phyloP scores from a whole-genome alignment of 1,140 invertebrate genomes.

The Ips nitidus region DNA sequence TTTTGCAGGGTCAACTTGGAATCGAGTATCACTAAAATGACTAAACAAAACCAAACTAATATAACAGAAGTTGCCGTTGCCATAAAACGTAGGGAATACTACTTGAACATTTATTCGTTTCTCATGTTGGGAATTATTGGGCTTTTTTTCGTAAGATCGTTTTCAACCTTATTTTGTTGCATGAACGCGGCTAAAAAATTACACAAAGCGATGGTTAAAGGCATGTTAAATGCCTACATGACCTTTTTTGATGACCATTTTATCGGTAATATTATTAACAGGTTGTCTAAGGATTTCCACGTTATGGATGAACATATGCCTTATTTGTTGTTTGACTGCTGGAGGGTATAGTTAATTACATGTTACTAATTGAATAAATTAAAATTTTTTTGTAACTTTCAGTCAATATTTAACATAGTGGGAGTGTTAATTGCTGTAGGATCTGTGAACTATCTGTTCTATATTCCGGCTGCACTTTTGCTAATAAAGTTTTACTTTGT shows the following conservation, averaged over 20 bases:
- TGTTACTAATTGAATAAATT: conserved; percentile 38
- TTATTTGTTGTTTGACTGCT: conserved; percentile 39
- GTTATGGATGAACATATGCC: conserved; percentile 43
- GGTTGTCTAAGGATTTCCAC: conserved; percentile 44
- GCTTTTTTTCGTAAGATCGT: conserved; percentile 55
- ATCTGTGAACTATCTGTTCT: conserved; percentile 32
- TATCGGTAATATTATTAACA: conserved; percentile 45
- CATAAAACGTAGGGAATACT: conserved; percentile 41
- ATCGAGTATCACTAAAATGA: conserved; percentile 32
- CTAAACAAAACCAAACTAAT: conserved; percentile 31
- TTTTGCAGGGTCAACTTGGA: conserved; percentile 39
- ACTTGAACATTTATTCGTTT: conserved; percentile 67
- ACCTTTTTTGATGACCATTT: conserved; percentile 44
- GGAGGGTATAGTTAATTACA: conserved; percentile 35
- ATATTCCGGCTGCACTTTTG: conserved; percentile 54
- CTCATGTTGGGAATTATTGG: conserved; percentile 63
- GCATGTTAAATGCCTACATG: conserved; percentile 42
- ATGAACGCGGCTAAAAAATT: conserved; percentile 38
- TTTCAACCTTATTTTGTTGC: conserved; percentile 35
- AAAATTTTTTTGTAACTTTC: conserved; percentile 4
- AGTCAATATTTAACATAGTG: conserved; percentile 25
- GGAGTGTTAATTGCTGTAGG: conserved; percentile 32
- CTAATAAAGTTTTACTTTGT: conserved; percentile 58
- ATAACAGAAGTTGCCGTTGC: conserved; percentile 20
- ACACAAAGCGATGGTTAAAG: conserved; percentile 38